These are phyloP conservation scores for Bombus huntii DNA, from an alignment of 1,140 invertebrate species.

Conservation along the genomic window DNA sequence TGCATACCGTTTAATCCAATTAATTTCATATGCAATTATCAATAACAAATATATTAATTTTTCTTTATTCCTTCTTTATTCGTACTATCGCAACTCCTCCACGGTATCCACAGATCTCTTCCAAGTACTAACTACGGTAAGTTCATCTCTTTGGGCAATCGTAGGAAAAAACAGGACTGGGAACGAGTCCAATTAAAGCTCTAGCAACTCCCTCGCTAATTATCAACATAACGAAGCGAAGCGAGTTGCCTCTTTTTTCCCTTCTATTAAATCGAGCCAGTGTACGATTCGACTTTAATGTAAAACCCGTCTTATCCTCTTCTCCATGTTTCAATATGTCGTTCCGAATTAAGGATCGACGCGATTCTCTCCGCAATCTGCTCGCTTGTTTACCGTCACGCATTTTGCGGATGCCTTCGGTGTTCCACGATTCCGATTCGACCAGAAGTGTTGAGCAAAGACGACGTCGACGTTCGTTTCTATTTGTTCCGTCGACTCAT, in stretches of 20 bases:
- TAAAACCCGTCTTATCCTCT: no score
- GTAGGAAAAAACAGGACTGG: neutral
- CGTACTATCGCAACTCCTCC: neutral
- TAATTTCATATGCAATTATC: neutral
- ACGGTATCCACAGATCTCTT: neutral
- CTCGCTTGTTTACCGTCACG: slow-evolving; percentile 7
- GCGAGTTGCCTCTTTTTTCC: neutral
- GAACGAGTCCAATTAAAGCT: slow-evolving; percentile 14
- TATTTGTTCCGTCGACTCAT: slow-evolving; percentile 8
- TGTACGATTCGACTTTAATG: neutral
- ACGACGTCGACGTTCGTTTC: neutral
- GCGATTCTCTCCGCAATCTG: neutral
- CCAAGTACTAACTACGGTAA: neutral
- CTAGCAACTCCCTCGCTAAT: neutral
- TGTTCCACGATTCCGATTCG: slow-evolving; percentile 4
- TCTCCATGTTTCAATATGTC: neutral
- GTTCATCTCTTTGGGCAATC: neutral
- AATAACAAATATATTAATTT: neutral
- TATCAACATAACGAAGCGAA: slow-evolving; percentile 6
- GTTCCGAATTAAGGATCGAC: neutral
- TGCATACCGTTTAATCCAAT: neutral
- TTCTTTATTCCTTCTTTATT: neutral
- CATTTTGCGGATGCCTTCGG: neutral
- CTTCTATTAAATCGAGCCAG: neutral
- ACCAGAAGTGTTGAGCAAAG: slow-evolving; percentile 18